A percentile compares a stretch with the other conserved stretches of the same genome.
phyloP scores from a whole-genome alignment of 2,888 invertebrate genomes.

The Drosophila pullipes region DNA sequence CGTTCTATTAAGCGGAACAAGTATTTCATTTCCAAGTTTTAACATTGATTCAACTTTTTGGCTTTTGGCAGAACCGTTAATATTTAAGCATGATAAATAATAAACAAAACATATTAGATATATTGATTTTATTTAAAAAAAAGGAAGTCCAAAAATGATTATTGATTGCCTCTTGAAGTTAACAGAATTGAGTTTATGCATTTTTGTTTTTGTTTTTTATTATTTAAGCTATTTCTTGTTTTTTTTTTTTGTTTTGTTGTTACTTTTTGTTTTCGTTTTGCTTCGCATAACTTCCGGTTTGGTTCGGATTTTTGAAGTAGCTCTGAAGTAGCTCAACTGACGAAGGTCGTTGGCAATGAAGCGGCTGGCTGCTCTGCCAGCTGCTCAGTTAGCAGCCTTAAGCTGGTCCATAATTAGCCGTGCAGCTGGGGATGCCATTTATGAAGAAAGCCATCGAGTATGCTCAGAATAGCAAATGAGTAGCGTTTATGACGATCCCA shows the following conservation, averaged over 20 bases:
- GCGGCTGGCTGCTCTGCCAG: constrained; percentile 11
- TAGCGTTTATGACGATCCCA: constrained; percentile 21
- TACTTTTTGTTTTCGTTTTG: constrained; percentile 25
- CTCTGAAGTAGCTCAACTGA: constrained; percentile 59
- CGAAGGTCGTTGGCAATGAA: constrained; percentile 66
- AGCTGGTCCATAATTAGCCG: constrained; percentile 73
- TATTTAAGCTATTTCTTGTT: constrained; percentile 7
- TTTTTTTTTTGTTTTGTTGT: constrained; percentile 3
- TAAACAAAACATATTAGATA: constrained; percentile 10
- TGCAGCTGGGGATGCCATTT: constrained; percentile 53
- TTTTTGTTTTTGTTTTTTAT: constrained; percentile 6
- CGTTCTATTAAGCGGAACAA: background rate
- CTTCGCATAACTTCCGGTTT: constrained; percentile 61
- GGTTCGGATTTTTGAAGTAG: constrained; percentile 51
- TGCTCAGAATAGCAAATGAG: constrained; percentile 62
- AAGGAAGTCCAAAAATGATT: constrained; percentile 26
- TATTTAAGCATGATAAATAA: background rate
- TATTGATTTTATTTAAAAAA: constrained; percentile 1
- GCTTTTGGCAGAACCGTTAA: background rate
- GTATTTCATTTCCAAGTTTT: background rate
- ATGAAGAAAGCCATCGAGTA: constrained; percentile 47
- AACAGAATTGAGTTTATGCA: constrained; percentile 32
- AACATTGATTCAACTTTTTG: background rate
- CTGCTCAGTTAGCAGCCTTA: constrained; percentile 32
- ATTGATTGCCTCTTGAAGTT: constrained; percentile 54